phyloP scores from a whole-genome alignment of 2,797 vertebrate species.

The Enteromius unitaeniatus region DNA sequence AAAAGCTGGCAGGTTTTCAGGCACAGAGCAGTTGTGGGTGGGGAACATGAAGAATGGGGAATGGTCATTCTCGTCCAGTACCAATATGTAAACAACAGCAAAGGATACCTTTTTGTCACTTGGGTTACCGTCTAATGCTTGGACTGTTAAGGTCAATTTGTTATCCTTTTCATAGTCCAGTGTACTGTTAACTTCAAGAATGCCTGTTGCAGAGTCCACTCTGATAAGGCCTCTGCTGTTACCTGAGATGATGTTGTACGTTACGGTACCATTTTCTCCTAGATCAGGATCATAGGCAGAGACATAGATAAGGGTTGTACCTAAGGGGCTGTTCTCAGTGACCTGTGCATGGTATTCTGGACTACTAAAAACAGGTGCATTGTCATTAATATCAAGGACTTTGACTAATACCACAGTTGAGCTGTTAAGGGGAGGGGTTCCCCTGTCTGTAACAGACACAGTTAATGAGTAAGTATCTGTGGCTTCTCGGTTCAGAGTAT shows the following conservation, averaged over 20 bases:
- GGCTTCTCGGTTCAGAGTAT: slow-evolving; percentile 82
- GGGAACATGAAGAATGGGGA: slow-evolving; percentile 86
- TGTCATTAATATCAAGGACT: slow-evolving; percentile 90
- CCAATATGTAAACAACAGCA: slow-evolving; percentile 76
- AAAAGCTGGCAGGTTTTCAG: slow-evolving; percentile 86
- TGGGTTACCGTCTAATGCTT: slow-evolving; percentile 78
- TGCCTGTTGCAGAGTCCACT: slow-evolving; percentile 82
- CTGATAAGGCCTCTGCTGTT: slow-evolving; percentile 82
- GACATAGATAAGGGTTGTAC: slow-evolving; percentile 78
- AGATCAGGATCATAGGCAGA: slow-evolving; percentile 83
- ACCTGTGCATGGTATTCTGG: slow-evolving; percentile 79
- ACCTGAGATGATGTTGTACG: slow-evolving; percentile 85
- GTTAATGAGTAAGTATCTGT: slow-evolving; percentile 77
- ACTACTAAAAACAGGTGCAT: slow-evolving; percentile 82
- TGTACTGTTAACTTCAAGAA: slow-evolving; percentile 76
- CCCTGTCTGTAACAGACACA: slow-evolving; percentile 83
- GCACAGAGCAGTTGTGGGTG: slow-evolving; percentile 79
- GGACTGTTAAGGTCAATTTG: slow-evolving; percentile 84
- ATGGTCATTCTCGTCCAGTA: slow-evolving; percentile 94
- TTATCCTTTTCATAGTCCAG: slow-evolving; percentile 88
- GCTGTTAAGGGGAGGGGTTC: slow-evolving; percentile 81
- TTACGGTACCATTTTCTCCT: slow-evolving; percentile 80
- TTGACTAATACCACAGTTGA: slow-evolving; percentile 79
- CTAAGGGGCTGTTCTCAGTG: slow-evolving; percentile 80
- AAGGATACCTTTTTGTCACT: slow-evolving; percentile 79